Conservation (phyloP, 2,797 vertebrate species). For the Carduelis carduelis region DNA sequence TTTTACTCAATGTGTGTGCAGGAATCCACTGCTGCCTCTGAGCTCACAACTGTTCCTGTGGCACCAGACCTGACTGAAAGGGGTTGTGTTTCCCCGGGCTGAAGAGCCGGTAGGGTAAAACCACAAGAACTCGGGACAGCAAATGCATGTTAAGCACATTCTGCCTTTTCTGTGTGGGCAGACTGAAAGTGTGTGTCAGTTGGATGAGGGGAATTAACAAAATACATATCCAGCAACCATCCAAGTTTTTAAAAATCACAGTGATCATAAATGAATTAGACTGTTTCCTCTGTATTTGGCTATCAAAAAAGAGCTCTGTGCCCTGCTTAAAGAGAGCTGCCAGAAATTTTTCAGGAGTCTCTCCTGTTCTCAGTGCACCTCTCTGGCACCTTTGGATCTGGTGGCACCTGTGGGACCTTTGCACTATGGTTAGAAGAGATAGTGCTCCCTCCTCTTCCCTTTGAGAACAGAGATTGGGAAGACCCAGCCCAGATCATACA, state of each 20-base stretch:
- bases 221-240: not conserved
- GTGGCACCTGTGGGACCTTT: not conserved
- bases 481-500: not conserved
- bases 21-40: not conserved
- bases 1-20: fast-evolving
- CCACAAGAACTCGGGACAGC: not conserved
- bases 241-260: not conserved
- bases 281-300: not conserved
- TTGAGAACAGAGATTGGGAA: not conserved
- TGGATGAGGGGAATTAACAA: not conserved
- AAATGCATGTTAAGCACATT: not conserved
- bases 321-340: not conserved
- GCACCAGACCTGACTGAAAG: not conserved
- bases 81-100: not conserved
- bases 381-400: not conserved
- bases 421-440: not conserved
- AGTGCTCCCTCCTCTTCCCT: not conserved
- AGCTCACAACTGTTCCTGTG: not conserved
- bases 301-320: not conserved
- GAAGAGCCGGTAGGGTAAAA: not conserved
- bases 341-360: not conserved
- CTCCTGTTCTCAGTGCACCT: too few species aligned
- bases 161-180: not conserved
- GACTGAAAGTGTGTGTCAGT: not conserved
- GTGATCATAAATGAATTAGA: not conserved